Conservation (phyloP, 2,797 vertebrate species). For the Manis pentadactyla region DNA sequence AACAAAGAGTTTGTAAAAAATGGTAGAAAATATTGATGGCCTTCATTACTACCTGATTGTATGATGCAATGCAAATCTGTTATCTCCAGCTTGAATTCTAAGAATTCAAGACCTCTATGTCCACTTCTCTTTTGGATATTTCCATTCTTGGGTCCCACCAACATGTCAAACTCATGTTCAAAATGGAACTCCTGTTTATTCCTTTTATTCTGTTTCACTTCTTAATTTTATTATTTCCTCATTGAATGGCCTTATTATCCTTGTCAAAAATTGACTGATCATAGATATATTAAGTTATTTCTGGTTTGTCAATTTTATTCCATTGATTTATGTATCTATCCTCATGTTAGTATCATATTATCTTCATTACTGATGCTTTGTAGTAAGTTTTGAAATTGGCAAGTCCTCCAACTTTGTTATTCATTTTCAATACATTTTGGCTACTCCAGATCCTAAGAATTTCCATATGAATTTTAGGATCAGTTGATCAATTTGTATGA, state of each 20-base stretch:
- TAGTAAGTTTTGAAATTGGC: slow-evolving; percentile 36
- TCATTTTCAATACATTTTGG: slow-evolving; percentile 14
- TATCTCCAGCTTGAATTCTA: neutral
- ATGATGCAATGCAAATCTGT: neutral
- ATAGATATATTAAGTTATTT: neutral
- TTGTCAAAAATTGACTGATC: neutral
- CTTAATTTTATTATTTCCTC: neutral
- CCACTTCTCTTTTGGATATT: neutral
- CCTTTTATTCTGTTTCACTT: neutral
- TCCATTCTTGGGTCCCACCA: neutral
- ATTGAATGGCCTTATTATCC: neutral
- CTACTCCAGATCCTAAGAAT: neutral
- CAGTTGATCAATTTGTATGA: neutral
- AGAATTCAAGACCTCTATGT: neutral
- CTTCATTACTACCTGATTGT: neutral
- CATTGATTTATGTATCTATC: neutral
- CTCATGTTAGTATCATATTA: neutral
- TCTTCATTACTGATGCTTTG: neutral
- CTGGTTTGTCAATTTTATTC: slow-evolving; percentile 20
- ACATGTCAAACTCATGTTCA: neutral
- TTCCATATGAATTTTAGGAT: slow-evolving; percentile 15
- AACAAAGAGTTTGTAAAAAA: neutral
- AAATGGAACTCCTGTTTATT: neutral
- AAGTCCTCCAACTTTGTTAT: neutral
- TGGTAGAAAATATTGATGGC: neutral